These are phyloP conservation scores for Diadegma fenestrale DNA, from an alignment of 2,888 invertebrate species.

Conservation along the genomic window DNA sequence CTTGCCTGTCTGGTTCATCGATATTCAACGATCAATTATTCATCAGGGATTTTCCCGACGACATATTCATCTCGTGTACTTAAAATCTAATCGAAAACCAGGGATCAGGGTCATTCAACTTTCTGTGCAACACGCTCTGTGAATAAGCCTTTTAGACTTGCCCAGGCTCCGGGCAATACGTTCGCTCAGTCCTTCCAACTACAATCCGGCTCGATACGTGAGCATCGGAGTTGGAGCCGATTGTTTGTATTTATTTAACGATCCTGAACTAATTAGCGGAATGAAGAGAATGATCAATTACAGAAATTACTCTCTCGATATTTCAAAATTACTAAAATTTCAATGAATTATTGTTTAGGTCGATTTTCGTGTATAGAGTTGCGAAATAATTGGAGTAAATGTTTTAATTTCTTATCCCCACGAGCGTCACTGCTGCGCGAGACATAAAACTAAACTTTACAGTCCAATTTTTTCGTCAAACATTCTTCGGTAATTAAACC, in stretches of 20 bases:
- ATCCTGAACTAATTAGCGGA: not conserved
- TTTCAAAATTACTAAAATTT: too few species aligned
- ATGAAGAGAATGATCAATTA: not conserved
- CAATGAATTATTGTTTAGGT: too few species aligned
- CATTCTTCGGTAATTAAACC: conserved; percentile 9
- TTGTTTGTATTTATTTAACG: not conserved
- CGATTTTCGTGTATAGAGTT: too few species aligned
- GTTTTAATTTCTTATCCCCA: too few species aligned
- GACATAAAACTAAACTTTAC: not conserved
- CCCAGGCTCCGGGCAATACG: not conserved
- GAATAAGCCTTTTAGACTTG: not conserved
- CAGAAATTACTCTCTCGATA: too few species aligned
- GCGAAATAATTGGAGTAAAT: too few species aligned
- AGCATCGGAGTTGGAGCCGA: not conserved
- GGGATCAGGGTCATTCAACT: not conserved
- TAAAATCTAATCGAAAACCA: not conserved
- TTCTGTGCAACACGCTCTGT: not conserved
- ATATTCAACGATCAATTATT: conserved; percentile 4
- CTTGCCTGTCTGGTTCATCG: not conserved
- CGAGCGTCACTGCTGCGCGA: not conserved
- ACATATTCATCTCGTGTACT: not conserved
- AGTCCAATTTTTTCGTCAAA: not conserved
- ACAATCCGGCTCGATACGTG: not conserved
- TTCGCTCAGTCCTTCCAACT: not conserved
- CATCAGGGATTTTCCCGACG: not conserved